Evolutionary conservation across 2,888 invertebrate species (phyloP).

Genomic region (Apotomis capreana): DNA sequence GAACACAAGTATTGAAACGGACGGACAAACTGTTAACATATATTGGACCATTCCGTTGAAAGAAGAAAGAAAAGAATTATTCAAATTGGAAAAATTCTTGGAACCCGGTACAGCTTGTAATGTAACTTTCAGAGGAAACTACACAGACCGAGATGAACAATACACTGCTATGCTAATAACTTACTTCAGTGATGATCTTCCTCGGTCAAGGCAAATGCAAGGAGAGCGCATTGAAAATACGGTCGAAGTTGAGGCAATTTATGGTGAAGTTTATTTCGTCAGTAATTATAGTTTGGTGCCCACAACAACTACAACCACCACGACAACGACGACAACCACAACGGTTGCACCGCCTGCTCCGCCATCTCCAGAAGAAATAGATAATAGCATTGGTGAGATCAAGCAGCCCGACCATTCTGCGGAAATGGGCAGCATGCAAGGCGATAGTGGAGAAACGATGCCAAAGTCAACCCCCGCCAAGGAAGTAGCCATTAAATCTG

Average conservation of each 20-base stretch:
- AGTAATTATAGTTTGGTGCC: constrained; percentile 90
- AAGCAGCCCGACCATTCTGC: constrained; percentile 58
- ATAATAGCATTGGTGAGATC: constrained; percentile 65
- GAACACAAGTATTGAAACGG: constrained; percentile 85
- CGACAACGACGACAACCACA: constrained; percentile 84
- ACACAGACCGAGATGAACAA: constrained; percentile 88
- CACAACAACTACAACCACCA: constrained; percentile 86
- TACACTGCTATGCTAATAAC: constrained; percentile 89
- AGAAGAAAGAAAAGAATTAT: constrained; percentile 82
- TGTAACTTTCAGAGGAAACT: constrained; percentile 89
- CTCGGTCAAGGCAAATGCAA: constrained; percentile 83
- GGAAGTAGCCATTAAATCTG: constrained; percentile 66
- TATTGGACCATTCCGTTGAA: constrained; percentile 87
- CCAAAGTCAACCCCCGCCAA: constrained; percentile 61
- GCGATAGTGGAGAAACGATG: constrained; percentile 65
- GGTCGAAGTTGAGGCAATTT: constrained; percentile 88
- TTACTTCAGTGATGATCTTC: constrained; percentile 85
- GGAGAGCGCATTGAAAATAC: constrained; percentile 87
- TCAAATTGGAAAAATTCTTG: constrained; percentile 85
- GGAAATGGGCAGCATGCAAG: constrained; percentile 64
- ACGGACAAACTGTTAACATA: constrained; percentile 84
- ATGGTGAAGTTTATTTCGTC: constrained; percentile 90
- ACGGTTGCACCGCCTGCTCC: constrained; percentile 79
- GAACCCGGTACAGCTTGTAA: constrained; percentile 92
- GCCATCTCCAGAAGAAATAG: constrained; percentile 72